These are phyloP conservation scores for Tetramorium simillimum DNA, from an alignment of 1,140 invertebrate species.

Conservation along the genomic window DNA sequence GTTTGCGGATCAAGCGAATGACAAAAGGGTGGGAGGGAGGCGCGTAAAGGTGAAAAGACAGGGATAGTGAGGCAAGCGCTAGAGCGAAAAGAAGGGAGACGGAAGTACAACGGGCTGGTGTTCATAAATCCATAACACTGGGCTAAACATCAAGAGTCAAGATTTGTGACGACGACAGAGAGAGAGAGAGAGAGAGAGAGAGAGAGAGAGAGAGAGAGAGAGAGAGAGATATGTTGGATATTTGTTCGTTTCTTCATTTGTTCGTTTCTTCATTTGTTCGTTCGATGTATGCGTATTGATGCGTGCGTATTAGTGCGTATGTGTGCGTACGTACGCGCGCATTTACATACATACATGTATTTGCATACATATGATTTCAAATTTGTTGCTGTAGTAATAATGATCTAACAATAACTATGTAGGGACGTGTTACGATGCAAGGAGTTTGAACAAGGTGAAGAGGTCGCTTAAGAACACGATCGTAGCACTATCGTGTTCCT, in stretches of 20 bases:
- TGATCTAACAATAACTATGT: not conserved
- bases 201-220: not conserved
- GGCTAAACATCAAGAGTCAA: conserved; percentile 69
- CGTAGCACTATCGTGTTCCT: not conserved
- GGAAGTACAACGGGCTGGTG: conserved; percentile 72
- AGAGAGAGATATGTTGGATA: not conserved
- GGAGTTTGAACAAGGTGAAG: not conserved
- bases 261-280: not conserved
- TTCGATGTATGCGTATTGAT: not conserved
- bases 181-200: not conserved
- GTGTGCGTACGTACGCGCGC: not conserved
- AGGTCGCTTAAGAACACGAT: conserved; percentile 28
- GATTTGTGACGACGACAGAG: conserved; percentile 58
- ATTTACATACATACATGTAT: not conserved
- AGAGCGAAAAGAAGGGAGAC: conserved; percentile 32
- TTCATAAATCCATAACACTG: conserved; percentile 86
- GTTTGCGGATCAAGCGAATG: not conserved
- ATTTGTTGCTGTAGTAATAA: conserved; percentile 1
- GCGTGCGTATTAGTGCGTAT: not conserved
- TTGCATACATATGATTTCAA: not conserved
- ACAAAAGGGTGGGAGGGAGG: not conserved
- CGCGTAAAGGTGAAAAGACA: not conserved
- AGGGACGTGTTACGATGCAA: conserved; percentile 27
- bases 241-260: not conserved
- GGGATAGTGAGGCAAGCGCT: not conserved